phyloP scores from a whole-genome alignment of 2,888 invertebrate genomes.

The Oscheius sp. region DNA sequence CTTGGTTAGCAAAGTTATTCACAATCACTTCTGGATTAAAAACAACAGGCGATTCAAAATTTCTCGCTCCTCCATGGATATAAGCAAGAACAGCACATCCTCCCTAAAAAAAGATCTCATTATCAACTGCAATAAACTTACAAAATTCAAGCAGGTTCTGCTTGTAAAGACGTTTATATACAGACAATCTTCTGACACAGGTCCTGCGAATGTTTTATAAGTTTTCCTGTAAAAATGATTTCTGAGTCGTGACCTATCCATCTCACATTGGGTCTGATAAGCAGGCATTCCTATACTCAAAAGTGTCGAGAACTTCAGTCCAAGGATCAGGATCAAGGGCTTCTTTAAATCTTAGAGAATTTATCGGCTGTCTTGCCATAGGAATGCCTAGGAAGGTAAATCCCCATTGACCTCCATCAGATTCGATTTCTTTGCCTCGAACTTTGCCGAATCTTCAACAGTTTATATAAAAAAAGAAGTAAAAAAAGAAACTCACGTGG shows the following conservation, averaged over 20 bases:
- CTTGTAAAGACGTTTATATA: constrained; percentile 44
- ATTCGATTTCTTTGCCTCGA: not conserved
- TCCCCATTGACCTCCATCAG: not conserved
- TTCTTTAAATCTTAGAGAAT: not conserved
- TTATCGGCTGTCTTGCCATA: not conserved
- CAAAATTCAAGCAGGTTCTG: constrained; percentile 29
- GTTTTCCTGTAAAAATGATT: not conserved
- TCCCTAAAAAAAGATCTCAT: constrained; percentile 28
- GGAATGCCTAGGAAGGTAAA: not conserved
- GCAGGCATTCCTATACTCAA: constrained; percentile 2
- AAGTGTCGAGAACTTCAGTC: not conserved
- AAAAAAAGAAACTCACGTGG: not conserved
- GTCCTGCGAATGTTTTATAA: not conserved
- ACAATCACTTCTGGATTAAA: not conserved
- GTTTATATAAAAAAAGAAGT: not conserved
- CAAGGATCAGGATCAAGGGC: not conserved
- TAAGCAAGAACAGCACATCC: constrained; percentile 41
- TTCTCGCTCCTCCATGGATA: constrained; percentile 36
- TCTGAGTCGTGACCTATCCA: not conserved
- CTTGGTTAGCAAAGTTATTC: constrained; percentile 5
- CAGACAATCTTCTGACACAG: constrained; percentile 36
- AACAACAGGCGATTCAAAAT: not conserved
- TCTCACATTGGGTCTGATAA: not conserved
- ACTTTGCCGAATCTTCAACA: not conserved
- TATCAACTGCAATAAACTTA: not conserved